Percentiles rank a stretch among this genome's conserved stretches.
These are phyloP conservation scores for Melipona quadrifasciata DNA, from an alignment of 1,140 invertebrate genomes.

Conservation along the genomic window DNA sequence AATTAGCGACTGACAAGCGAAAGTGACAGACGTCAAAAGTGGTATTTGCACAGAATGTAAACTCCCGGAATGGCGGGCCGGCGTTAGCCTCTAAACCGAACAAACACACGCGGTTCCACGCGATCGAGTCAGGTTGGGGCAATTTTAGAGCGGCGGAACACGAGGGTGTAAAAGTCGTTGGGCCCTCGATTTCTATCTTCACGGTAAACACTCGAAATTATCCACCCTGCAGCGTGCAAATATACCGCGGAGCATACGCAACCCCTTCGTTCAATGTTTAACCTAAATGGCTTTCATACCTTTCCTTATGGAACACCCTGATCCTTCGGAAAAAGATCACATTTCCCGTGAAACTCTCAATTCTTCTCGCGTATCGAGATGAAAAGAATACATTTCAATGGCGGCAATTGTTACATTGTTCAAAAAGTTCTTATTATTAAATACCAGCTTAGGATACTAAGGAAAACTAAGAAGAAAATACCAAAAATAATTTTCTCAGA, in stretches of 20 bases:
- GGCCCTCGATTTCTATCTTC: conserved; percentile 46
- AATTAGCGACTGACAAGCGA: conserved; percentile 47
- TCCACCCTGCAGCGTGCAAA: conserved; percentile 43
- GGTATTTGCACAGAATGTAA: conserved; percentile 54
- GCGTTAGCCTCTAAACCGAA: conserved; percentile 63
- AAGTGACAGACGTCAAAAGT: conserved; percentile 49
- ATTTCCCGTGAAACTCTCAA: neutral
- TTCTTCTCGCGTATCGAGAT: too few species aligned
- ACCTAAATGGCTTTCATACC: neutral
- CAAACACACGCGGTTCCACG: conserved; percentile 49
- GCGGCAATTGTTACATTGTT: too few species aligned
- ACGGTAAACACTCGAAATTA: conserved; percentile 66
- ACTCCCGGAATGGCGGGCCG: conserved; percentile 26
- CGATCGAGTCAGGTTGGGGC: neutral
- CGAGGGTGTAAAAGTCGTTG: conserved; percentile 59
- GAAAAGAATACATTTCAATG: too few species aligned
- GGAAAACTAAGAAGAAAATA: too few species aligned
- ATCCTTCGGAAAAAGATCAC: neutral
- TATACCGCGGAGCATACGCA: neutral
- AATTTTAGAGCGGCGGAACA: conserved; percentile 43
- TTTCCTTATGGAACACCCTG: neutral
- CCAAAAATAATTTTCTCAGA: too few species aligned
- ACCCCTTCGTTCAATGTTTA: neutral
- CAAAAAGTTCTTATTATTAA: too few species aligned
- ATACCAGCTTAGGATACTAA: too few species aligned